Percentiles rank a stretch among this genome's conserved stretches.
Evolutionary conservation across 1,140 invertebrate species (phyloP).

Genomic region (Drosophila jambulina): DNA sequence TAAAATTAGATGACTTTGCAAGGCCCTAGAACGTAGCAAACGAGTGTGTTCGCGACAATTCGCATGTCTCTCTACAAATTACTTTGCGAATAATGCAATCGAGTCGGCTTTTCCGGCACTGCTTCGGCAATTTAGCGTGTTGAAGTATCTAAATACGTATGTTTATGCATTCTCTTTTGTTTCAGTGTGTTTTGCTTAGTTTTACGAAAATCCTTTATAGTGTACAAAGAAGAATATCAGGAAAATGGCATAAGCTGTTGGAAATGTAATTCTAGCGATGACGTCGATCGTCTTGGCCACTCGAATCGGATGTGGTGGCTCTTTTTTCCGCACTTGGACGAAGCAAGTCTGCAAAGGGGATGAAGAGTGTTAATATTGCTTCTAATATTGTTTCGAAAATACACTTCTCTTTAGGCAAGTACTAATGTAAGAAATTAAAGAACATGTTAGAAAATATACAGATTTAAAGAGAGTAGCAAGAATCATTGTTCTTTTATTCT

Average conservation of each 20-base stretch:
- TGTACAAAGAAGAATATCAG: constrained; percentile 97
- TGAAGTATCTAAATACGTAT: constrained; percentile 34
- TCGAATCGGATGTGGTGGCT: constrained; percentile 95
- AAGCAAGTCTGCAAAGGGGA: constrained; percentile 87
- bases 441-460: too few species aligned
- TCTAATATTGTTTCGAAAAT: neutral
- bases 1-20: constrained; percentile 72
- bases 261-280: constrained; percentile 96
- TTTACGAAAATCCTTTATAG: constrained; percentile 91
- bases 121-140: constrained; percentile 51
- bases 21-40: constrained; percentile 62
- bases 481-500: too few species aligned
- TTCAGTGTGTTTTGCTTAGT: constrained; percentile 55
- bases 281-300: constrained; percentile 97
- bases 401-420: neutral
- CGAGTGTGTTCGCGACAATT: constrained; percentile 41
- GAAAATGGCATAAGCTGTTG: constrained; percentile 95
- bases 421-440: too few species aligned
- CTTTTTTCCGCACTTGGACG: constrained; percentile 94
- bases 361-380: neutral
- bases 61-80: constrained; percentile 39
- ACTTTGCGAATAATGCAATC: constrained; percentile 38
- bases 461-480: too few species aligned
- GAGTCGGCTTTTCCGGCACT: constrained; percentile 32
- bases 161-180: constrained; percentile 25